Base-by-base conservation (phyloP, 2,888 invertebrate species). In the Spatulosminthurus flaviceps region DNA sequence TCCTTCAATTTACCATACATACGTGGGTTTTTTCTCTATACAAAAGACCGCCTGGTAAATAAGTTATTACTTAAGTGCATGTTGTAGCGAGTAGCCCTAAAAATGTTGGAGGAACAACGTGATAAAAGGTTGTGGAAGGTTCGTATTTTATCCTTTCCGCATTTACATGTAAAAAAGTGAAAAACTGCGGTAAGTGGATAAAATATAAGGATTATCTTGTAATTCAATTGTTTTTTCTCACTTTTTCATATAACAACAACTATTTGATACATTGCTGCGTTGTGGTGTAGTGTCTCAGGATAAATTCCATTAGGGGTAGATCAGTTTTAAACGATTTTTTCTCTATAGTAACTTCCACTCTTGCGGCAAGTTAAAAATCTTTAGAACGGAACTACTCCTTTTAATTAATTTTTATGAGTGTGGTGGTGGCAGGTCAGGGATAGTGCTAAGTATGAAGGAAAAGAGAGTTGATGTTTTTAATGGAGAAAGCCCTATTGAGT, bases 61-160 rank as follows among this genome's bases (percentile, higher is more conserved):
- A 51, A 51, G 51, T 51, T 13, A 51, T 22, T 11, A 22, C 34
- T 51, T 72, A 72, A 72, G 42, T 42, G 72, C n/a, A n/a, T n/a
- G 22, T 51, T 72, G 24, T 16, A 51, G 16, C n/a, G 51, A 9
- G 51, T n/a, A 72, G 51, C 43, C 43, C 51, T 72, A 72, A 72
- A 72, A 72, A 72, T 72, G 51, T 72, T 22, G 41, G 16, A 19
- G 72, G 28, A 51, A 41, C 19, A 24, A 70, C 34, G 72, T 72
- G 72, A 72, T 72, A 72, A 72, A 72, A 72, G 72, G 24, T 72
- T 72, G 72, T 0, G 51, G 4, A 64, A 64, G 64, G 64, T 64
- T 22, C 13, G 13, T 64, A 19, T n/a, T n/a, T n/a, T n/a, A n/a
- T n/a, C n/a, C n/a, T n/a, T 11, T 19, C 19, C 16, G 16, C 51